Conservation (phyloP, 2,797 vertebrate species). For the Iguana delicatissima region DNA sequence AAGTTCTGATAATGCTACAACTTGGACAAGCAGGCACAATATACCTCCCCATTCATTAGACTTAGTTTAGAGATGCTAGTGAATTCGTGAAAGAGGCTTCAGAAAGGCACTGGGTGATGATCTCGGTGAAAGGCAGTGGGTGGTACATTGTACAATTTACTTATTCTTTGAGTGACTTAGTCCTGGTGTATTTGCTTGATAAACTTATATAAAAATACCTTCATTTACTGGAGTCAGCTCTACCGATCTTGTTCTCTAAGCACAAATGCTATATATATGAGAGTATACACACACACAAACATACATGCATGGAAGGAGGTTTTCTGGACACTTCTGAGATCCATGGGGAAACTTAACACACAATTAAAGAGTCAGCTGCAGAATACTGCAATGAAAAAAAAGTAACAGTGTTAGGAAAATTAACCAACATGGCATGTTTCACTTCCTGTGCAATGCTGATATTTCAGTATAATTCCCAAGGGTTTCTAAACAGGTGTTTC, state of each 20-base stretch:
- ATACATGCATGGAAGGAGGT: constrained; percentile 7
- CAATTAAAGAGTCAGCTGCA: neutral
- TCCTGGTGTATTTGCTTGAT: neutral
- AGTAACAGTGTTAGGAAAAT: neutral
- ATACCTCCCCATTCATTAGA: neutral
- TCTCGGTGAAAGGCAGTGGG: neutral
- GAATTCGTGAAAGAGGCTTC: neutral
- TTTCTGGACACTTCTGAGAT: neutral
- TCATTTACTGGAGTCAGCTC: neutral
- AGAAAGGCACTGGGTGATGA: neutral
- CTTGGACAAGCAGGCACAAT: neutral
- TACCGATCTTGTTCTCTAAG: neutral
- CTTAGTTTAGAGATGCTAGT: neutral
- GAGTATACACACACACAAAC: too few species aligned
- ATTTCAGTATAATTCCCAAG: constrained; percentile 13
- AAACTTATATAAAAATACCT: neutral
- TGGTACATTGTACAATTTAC: neutral
- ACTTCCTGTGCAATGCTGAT: neutral
- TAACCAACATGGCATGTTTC: neutral
- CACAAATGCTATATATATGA: fast-evolving
- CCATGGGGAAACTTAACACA: neutral
- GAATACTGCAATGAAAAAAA: neutral
- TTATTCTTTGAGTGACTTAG: neutral
- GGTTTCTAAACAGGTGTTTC: constrained; percentile 10
- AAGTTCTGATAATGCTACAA: too few species aligned